Evolutionary conservation across 2,797 vertebrate species (phyloP).

Genomic region (Heterohyrax brucei): DNA sequence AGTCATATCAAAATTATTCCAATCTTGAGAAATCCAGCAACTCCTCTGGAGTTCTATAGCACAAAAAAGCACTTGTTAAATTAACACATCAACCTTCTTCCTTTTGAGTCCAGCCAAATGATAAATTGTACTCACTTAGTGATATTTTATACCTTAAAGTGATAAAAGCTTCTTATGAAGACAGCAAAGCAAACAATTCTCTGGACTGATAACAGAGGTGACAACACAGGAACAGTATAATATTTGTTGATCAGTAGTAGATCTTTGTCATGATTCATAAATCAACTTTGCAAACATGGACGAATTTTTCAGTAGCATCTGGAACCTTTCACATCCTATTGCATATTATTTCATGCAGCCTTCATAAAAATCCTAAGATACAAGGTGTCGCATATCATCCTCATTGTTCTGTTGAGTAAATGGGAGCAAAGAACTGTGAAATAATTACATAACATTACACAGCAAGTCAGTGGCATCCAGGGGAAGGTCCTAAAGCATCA

Average conservation of each 20-base stretch:
- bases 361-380: background rate
- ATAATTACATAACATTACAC: background rate
- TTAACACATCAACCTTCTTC: conserved; percentile 5
- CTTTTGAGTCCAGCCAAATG: conserved; percentile 20
- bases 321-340: conserved; percentile 6
- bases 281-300: conserved; percentile 57
- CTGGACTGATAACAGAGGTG: conserved; percentile 22
- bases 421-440: background rate
- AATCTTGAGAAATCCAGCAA: background rate
- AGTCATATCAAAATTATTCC: background rate
- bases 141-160: conserved; percentile 64
- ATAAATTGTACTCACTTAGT: conserved; percentile 53
- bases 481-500: background rate
- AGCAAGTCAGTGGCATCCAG: background rate
- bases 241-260: conserved; percentile 62
- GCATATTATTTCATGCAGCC: background rate
- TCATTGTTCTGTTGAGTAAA: conserved; percentile 20
- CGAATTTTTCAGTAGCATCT: conserved; percentile 39
- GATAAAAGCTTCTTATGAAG: conserved; percentile 66
- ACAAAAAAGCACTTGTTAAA: conserved; percentile 29
- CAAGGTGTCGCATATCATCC: background rate
- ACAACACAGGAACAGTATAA: background rate
- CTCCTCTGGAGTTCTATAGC: background rate
- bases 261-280: conserved; percentile 63
- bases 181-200: conserved; percentile 64